These are phyloP conservation scores for Dendrolimus houi DNA, from an alignment of 2,888 invertebrate genomes.

Conservation along the genomic window DNA sequence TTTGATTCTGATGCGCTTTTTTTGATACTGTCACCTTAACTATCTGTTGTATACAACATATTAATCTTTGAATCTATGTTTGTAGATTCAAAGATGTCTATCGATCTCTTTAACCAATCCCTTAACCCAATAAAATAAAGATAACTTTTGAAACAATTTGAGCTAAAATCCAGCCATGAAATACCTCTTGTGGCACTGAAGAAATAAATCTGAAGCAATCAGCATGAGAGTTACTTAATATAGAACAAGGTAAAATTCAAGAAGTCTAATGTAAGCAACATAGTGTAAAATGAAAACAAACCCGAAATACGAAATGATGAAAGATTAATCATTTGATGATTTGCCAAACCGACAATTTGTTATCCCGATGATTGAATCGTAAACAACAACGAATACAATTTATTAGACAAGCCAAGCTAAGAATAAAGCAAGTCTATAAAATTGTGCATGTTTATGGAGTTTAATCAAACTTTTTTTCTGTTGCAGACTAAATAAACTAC, in stretches of 20 bases:
- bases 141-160: too few relatives aligned
- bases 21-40: too few relatives aligned
- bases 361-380: neutral
- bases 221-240: neutral
- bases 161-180: too few relatives aligned
- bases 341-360: neutral
- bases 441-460: neutral
- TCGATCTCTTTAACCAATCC: too few relatives aligned
- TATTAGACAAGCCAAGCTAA: neutral
- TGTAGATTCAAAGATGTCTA: too few relatives aligned
- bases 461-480: slow-evolving; percentile 17
- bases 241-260: neutral
- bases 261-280: neutral
- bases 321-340: neutral
- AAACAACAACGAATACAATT: neutral
- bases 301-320: neutral
- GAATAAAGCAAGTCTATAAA: too few relatives aligned
- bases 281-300: neutral
- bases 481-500: slow-evolving; percentile 71
- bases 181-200: too few relatives aligned
- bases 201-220: too few relatives aligned
- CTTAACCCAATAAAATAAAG: too few relatives aligned
- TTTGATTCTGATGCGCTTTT: too few relatives aligned
- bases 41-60: too few relatives aligned
- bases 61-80: too few relatives aligned